Evolutionary conservation across 37 sponge, comb jelly and placozoan species (phyloP).

Genomic region (Petrosia ficiformis): DNA sequence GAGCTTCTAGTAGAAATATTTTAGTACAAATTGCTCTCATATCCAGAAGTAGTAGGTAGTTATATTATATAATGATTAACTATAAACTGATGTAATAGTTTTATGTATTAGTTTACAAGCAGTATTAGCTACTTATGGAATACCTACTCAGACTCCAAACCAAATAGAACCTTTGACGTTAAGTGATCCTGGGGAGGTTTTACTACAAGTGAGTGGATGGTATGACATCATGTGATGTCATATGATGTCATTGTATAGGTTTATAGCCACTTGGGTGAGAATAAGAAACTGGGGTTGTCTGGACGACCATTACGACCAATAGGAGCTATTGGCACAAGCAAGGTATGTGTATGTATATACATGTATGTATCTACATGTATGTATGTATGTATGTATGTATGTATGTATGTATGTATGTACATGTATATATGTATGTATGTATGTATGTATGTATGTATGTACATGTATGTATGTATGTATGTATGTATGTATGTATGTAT

Average conservation of each 20-base stretch:
- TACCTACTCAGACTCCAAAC: conserved; percentile 84
- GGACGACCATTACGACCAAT: conserved; percentile 85
- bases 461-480: conserved; percentile 3
- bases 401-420: conserved; percentile 40
- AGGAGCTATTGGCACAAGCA: conserved; percentile 84
- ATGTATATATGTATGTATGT: not conserved
- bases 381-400: not conserved
- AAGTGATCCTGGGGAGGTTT: conserved; percentile 54
- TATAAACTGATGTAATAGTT: not conserved
- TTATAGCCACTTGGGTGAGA: conserved; percentile 64
- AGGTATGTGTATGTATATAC: conserved; percentile 33
- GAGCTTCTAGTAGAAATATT: conserved; percentile 35
- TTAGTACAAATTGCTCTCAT: conserved; percentile 89
- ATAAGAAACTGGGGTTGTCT: conserved; percentile 69
- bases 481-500: conserved; percentile 7
- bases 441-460: conserved; percentile 20
- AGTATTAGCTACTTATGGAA: conserved; percentile 85
- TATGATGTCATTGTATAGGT: conserved; percentile 24
- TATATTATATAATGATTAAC: not conserved
- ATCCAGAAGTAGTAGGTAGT: conserved; percentile 61
- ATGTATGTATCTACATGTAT: too few relatives aligned
- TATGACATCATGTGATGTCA: not conserved
- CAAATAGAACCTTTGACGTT: conserved; percentile 86
- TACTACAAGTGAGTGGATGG: conserved; percentile 37
- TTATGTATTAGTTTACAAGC: conserved; percentile 67